phyloP scores from a whole-genome alignment of 1,140 invertebrate genomes.

The Drosophila suzukii region DNA sequence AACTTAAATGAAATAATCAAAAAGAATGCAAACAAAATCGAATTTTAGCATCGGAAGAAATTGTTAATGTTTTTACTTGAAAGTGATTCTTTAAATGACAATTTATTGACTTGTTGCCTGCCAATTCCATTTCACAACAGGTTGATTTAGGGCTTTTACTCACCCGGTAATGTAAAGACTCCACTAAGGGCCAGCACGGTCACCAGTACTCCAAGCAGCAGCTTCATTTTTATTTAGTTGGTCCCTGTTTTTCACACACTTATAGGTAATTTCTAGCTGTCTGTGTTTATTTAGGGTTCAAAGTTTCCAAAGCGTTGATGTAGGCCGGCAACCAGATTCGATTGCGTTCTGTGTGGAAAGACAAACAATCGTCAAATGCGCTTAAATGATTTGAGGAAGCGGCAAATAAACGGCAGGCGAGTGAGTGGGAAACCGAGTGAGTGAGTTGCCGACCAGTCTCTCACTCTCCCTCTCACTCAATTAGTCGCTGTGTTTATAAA shows the following conservation, averaged over 20 bases:
- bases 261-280: slow-evolving; percentile 11
- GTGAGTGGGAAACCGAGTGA: slow-evolving; percentile 20
- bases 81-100: neutral
- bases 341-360: slow-evolving; percentile 69
- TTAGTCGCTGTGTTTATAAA: slow-evolving; percentile 28
- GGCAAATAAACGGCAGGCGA: slow-evolving; percentile 67
- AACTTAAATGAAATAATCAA: no score
- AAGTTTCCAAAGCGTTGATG: slow-evolving; percentile 22
- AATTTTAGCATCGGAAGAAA: no score
- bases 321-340: slow-evolving; percentile 43
- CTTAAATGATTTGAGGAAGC: slow-evolving; percentile 79
- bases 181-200: slow-evolving; percentile 62
- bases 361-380: slow-evolving; percentile 78
- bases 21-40: no score
- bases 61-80: no score
- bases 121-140: neutral
- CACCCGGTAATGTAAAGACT: slow-evolving; percentile 68
- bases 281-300: slow-evolving; percentile 31
- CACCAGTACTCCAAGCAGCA: slow-evolving; percentile 52
- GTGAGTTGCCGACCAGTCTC: slow-evolving; percentile 17
- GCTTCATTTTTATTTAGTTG: slow-evolving; percentile 64
- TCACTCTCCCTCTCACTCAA: slow-evolving; percentile 34
- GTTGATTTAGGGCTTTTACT: slow-evolving; percentile 41
- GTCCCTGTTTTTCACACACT: slow-evolving; percentile 35
- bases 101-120: no score